A percentile compares a stretch with the other conserved stretches of the same genome.
phyloP scores from a whole-genome alignment of 1,140 invertebrate genomes.

The Leucophenga varia region DNA sequence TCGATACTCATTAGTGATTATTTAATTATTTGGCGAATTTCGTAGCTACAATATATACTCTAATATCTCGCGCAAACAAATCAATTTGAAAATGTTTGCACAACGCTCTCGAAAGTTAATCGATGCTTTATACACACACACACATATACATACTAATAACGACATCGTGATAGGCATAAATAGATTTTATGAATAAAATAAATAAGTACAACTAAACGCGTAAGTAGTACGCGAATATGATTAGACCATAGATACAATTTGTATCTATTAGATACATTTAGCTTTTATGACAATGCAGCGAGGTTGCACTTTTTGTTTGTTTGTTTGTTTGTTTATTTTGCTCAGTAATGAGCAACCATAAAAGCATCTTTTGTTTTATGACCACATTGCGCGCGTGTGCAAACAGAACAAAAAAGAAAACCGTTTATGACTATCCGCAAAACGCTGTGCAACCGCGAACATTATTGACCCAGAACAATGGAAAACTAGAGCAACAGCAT shows the following conservation, averaged over 20 bases:
- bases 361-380: constrained; percentile 55
- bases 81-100: constrained; percentile 2
- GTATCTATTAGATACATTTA: too few relatives aligned
- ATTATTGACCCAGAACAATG: constrained; percentile 1
- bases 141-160: too few relatives aligned
- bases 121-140: too few relatives aligned
- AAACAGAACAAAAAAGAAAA: constrained; percentile 45
- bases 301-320: too few relatives aligned
- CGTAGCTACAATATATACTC: constrained; percentile 19
- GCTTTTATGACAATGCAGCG: too few relatives aligned
- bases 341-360: constrained; percentile 45
- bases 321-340: constrained; percentile 19
- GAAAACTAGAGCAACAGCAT: not conserved
- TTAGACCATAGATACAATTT: too few relatives aligned
- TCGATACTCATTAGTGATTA: constrained; percentile 43
- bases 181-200: too few relatives aligned
- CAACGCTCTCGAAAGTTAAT: too few relatives aligned
- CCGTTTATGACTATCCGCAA: constrained; percentile 35
- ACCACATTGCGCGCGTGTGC: constrained; percentile 51
- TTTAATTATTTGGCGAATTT: constrained; percentile 44
- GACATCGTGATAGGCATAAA: too few relatives aligned
- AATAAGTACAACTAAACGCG: too few relatives aligned
- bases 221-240: too few relatives aligned
- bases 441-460: constrained; percentile 1
- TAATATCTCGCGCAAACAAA: constrained; percentile 36